Percentiles rank a stretch among this genome's conserved stretches.
Conservation (phyloP, 2,888 invertebrate genomes). For the Cheiracanthium punctorium region DNA sequence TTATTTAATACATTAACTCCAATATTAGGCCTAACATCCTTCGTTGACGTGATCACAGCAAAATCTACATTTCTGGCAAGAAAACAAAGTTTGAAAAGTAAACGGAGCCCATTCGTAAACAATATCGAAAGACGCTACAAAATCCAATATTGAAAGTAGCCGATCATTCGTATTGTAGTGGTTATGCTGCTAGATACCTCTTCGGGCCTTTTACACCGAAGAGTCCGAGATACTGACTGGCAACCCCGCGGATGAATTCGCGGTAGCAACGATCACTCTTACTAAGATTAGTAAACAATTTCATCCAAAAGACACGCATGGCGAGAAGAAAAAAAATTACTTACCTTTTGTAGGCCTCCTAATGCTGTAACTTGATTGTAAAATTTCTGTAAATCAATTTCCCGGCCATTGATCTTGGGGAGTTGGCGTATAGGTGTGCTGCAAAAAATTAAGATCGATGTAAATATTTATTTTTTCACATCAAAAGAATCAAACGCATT, state of each 20-base stretch:
- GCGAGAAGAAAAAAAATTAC: slow-evolving; percentile 25
- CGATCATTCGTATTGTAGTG: slow-evolving; percentile 30
- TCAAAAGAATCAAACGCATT: background rate
- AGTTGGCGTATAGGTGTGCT: slow-evolving; percentile 83
- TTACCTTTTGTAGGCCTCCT: slow-evolving; percentile 96
- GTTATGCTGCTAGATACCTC: slow-evolving; percentile 36
- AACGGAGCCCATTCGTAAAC: slow-evolving; percentile 26
- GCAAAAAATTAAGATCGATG: slow-evolving; percentile 73
- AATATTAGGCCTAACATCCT: slow-evolving; percentile 65
- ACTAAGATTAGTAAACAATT: background rate
- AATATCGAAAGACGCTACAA: slow-evolving; percentile 41
- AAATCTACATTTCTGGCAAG: background rate
- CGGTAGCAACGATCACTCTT: slow-evolving; percentile 14
- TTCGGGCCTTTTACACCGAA: slow-evolving; percentile 7
- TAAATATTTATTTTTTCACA: background rate
- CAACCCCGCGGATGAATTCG: slow-evolving; percentile 37
- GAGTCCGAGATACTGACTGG: slow-evolving; percentile 22
- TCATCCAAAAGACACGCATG: background rate
- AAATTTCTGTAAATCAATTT: slow-evolving; percentile 92
- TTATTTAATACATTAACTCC: too few species aligned
- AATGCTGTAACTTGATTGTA: slow-evolving; percentile 93
- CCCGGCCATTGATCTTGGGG: slow-evolving; percentile 89
- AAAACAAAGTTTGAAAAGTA: slow-evolving; percentile 21
- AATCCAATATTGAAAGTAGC: slow-evolving; percentile 55
- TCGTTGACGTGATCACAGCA: slow-evolving; percentile 23